Conservation (phyloP, 1,140 invertebrate species). For the Calosoma granatense region DNA sequence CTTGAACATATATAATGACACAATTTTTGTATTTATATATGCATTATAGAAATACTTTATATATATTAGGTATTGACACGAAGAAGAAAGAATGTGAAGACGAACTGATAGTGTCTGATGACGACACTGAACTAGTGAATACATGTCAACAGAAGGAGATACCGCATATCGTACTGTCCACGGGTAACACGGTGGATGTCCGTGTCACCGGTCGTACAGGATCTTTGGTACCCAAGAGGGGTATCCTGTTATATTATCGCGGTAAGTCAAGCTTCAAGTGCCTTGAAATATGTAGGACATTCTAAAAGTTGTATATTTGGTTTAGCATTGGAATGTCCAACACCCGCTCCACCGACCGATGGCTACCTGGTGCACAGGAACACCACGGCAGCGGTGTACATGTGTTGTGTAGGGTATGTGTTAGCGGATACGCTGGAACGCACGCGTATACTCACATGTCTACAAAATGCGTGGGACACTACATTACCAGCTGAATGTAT, state of each 20-base stretch:
- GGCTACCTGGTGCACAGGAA: conserved; percentile 47
- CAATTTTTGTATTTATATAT: too few relatives aligned
- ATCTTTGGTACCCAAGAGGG: background rate
- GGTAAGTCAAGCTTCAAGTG: conserved; percentile 25
- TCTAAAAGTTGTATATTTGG: conserved; percentile 24
- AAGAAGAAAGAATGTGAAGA: conserved; percentile 6
- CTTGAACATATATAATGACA: too few relatives aligned
- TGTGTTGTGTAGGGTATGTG: conserved; percentile 45
- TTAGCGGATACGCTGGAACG: conserved; percentile 45
- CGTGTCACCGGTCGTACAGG: background rate
- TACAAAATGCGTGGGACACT: conserved; percentile 46
- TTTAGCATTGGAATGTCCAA: conserved; percentile 46
- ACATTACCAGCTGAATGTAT: conserved; percentile 45
- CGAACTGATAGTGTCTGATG: background rate
- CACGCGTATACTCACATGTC: conserved; percentile 41
- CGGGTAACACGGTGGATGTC: background rate
- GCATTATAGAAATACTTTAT: too few relatives aligned
- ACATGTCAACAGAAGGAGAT: background rate
- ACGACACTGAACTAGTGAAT: background rate
- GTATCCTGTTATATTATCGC: conserved; percentile 22
- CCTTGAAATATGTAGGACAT: conserved; percentile 23
- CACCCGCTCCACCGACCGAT: conserved; percentile 41
- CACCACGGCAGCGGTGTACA: conserved; percentile 44
- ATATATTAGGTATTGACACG: too few relatives aligned
- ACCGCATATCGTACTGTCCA: background rate